phyloP scores from a whole-genome alignment of 2,888 invertebrate species.

The Willowsia nigromaculata region DNA sequence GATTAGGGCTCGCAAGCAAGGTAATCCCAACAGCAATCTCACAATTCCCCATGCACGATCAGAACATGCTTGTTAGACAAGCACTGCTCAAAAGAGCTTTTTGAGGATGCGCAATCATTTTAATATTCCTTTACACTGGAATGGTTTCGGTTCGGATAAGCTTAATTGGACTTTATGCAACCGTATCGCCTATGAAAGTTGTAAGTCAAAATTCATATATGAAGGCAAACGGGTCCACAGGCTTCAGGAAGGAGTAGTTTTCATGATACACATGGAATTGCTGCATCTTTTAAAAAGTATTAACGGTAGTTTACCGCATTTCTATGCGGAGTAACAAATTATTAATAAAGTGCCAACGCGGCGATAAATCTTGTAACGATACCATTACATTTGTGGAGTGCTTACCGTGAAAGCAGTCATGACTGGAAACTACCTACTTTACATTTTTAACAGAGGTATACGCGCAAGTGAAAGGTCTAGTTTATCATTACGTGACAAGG shows the following conservation, averaged over 20 bases:
- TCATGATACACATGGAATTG: neutral
- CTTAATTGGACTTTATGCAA: neutral
- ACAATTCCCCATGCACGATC: neutral
- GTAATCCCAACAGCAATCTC: neutral
- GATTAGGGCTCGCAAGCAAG: neutral
- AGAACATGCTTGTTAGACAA: neutral
- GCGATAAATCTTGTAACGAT: neutral
- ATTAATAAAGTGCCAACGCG: neutral
- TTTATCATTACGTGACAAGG: neutral
- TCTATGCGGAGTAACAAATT: neutral
- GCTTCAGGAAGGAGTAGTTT: too few relatives aligned
- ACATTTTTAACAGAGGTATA: neutral
- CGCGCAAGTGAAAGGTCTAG: neutral
- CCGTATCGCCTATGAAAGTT: neutral
- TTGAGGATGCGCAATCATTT: too few relatives aligned
- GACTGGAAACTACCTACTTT: slow-evolving; percentile 1
- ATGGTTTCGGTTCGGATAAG: neutral
- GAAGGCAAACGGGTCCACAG: neutral
- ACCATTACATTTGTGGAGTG: neutral
- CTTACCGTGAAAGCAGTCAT: neutral
- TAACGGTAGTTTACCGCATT: neutral
- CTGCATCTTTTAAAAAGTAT: neutral
- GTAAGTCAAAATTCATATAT: neutral
- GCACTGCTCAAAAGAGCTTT: neutral
- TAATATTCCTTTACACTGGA: neutral